A percentile compares a stretch with the other conserved stretches of the same genome.
phyloP scores from a whole-genome alignment of 2,888 invertebrate genomes.

The Ischnura elegans region DNA sequence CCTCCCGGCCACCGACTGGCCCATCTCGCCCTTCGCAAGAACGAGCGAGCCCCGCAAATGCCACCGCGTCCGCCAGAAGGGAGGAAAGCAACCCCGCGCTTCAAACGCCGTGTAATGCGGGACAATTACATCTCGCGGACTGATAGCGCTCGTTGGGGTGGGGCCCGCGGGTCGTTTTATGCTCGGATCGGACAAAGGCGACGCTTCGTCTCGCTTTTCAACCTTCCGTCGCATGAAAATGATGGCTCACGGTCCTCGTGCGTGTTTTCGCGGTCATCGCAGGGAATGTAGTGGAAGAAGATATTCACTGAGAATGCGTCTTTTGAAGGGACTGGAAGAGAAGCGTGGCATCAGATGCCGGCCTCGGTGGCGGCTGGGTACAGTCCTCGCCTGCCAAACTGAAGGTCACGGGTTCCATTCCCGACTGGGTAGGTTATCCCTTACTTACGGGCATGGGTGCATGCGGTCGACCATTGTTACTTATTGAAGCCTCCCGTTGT shows the following conservation, averaged over 20 bases:
- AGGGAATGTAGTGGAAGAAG: too few species aligned
- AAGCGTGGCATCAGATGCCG: too few species aligned
- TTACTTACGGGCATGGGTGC: too few species aligned
- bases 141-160: background rate
- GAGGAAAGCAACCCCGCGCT: background rate
- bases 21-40: background rate
- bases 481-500: too few species aligned
- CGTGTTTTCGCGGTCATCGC: background rate
- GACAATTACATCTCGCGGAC: slow-evolving; percentile 38
- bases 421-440: too few species aligned
- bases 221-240: background rate
- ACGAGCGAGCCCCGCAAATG: background rate
- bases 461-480: too few species aligned
- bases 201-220: background rate
- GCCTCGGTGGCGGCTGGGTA: too few species aligned
- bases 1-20: background rate
- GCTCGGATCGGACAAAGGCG: background rate
- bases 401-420: too few species aligned
- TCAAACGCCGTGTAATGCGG: slow-evolving; percentile 33
- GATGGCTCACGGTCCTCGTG: background rate
- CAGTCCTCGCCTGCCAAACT: too few species aligned
- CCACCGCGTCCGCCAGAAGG: background rate
- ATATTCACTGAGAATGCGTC: too few species aligned
- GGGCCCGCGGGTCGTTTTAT: background rate
- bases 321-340: too few species aligned